Evolutionary conservation across 2,888 invertebrate species (phyloP), one percentile per base, ranked within the genome.

Genomic region (Drosophila colorata): DNA sequence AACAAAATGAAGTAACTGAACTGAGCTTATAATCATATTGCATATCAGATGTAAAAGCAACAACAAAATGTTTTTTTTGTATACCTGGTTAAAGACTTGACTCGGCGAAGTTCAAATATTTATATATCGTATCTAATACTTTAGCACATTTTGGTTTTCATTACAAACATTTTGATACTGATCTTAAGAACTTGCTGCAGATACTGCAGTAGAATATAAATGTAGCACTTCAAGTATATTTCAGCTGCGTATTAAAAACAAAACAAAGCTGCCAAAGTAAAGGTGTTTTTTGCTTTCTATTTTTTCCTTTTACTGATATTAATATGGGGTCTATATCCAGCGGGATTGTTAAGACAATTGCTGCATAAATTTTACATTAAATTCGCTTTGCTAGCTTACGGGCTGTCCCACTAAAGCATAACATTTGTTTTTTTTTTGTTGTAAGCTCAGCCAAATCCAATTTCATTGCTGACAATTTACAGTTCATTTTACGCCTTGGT

Each of bases 401-500:
- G 38, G 18, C 25, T 16, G 23, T n/a, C 16, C 9, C 18, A 25
- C 31, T 46, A 13, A 46, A 33, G 33, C 46, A n/a, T 13, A 44
- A 28, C 9, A 28, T 35, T n/a, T n/a, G n/a, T n/a, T n/a, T n/a
- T n/a, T n/a, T n/a, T 47, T 31, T 49, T 47, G 8, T 18, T 44
- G 25, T 40, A 14, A 25, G 18, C 51, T 8, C 2, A n/a, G 23
- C 31, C 14, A 35, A 40, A 53, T 53, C 53, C 28, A 47, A 41
- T 41, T 56, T 47, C 55, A 51, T 68, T 33, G n/a, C 13, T 37
- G 18, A 23, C 53, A 44, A 66, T 47, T 53, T 49, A 18, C 28
- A 37, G 46, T 40, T 49, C 23, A 18, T 60, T 56, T 47, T 37
- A 33, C 33, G 37, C 35, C 13, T 46, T 43, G 14, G n/a, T 7